These are phyloP conservation scores for Disparrhopalites patrizii DNA, from an alignment of 2,888 invertebrate genomes.

Conservation along the genomic window DNA sequence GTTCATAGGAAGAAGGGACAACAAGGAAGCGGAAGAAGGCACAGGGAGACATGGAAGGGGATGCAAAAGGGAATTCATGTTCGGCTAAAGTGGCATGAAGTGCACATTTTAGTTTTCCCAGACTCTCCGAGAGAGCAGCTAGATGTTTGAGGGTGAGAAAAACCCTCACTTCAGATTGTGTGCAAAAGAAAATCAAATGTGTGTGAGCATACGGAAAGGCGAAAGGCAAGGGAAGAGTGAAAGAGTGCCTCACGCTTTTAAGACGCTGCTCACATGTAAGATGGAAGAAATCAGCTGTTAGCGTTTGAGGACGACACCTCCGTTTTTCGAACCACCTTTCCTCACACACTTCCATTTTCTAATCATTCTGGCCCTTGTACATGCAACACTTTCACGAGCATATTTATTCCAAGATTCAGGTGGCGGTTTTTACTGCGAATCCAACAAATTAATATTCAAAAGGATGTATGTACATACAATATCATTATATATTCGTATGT, in stretches of 20 bases:
- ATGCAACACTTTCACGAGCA: not conserved
- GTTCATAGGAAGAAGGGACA: not conserved
- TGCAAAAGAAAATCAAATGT: not conserved
- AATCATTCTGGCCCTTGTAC: not conserved
- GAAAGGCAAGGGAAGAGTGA: not conserved
- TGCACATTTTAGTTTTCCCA: constrained; percentile 19
- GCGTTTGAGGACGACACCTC: too few species aligned
- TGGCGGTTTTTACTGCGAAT: too few species aligned
- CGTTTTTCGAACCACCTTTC: not conserved
- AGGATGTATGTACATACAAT: too few species aligned
- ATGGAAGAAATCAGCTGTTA: too few species aligned
- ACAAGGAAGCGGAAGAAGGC: not conserved
- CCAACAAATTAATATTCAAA: too few species aligned
- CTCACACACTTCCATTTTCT: not conserved
- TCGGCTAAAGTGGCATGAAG: constrained; percentile 22
- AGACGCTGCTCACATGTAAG: too few species aligned
- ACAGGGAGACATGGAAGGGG: constrained; percentile 1
- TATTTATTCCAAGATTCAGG: not conserved
- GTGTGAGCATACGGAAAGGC: not conserved
- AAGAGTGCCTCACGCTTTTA: too few species aligned
- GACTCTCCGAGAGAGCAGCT: too few species aligned
- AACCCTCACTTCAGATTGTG: too few species aligned
- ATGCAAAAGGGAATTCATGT: constrained; percentile 25
- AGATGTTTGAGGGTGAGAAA: too few species aligned
- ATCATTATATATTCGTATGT: too few species aligned